Evolutionary conservation across 2,888 invertebrate genomes (phyloP), one percentile per base, ranked within the genome.

Genomic region (Subacronicta megacephala): DNA sequence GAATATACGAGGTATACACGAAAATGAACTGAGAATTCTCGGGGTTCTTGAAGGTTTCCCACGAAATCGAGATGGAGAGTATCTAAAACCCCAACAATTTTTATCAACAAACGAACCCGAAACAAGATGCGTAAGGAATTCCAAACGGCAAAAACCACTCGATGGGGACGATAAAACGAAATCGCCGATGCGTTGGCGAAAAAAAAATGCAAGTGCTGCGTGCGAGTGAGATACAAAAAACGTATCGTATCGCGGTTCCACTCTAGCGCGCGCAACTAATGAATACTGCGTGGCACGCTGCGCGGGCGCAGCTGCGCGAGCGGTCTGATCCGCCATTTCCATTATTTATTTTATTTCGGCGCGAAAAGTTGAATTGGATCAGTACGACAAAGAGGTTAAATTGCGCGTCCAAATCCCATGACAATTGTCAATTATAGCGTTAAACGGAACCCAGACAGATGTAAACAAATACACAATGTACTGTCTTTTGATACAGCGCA

Each of bases 341-440:
- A 92, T 92, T 92, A 93, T 92, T 91, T 93, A 91, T 93, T 92
- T 92, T 90, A 90, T 90, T 91, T 90, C 89, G 90, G 92, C 90
- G 92, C 90, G 90, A 92, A 91, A 89, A 85, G 71, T 82, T 84
- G 88, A 92, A 92, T 92, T 92, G 92, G 91, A 92, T 92, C 90
- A 89, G 80, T 83, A 87, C 82, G 87, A 93, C 93, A 92, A 92
- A 90, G 90, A 91, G 84, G 90, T 92, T 90, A 90, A 94, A 94
- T 93, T 93, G 94, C 84, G 90, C 94, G 90, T 90, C 85, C 89
- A 91, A 93, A 93, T 92, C 93, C 92, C 87, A 83, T 90, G 85
- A 90, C 90, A 90, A 90, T 90, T 83, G 88, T 83, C 85, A 86
- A 85, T 88, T 86, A 84, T 81, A 76, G 80, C 77, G 82, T 83